A percentile compares a stretch with the other conserved stretches of the same genome.
Conservation (phyloP, 1,140 invertebrate species). For the Camponotus floridanus region DNA sequence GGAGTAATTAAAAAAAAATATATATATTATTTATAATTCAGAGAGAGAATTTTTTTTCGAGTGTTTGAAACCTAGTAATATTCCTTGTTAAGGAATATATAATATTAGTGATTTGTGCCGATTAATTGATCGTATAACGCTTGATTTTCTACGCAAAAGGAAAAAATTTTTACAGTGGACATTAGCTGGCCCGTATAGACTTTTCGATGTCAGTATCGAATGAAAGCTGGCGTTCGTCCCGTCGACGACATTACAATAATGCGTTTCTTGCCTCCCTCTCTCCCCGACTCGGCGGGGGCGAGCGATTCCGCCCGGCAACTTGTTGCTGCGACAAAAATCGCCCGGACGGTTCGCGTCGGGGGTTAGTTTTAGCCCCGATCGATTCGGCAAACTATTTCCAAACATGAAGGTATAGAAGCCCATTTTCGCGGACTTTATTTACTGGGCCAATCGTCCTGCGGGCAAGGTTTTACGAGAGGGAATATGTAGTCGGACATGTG, state of each 20-base stretch:
- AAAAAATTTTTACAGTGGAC: conserved; percentile 34
- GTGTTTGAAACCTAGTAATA: background rate
- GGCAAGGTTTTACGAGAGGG: conserved; percentile 27
- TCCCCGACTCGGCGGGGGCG: conserved; percentile 51
- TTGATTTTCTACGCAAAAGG: background rate
- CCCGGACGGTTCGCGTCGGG: conserved; percentile 67
- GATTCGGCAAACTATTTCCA: conserved; percentile 73
- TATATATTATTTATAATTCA: too few relatives aligned
- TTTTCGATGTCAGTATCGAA: conserved; percentile 43
- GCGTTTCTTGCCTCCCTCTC: conserved; percentile 67
- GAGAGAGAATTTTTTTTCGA: background rate
- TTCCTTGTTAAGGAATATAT: background rate
- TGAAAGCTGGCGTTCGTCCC: conserved; percentile 63
- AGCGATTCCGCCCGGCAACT: conserved; percentile 71
- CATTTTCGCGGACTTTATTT: conserved; percentile 72
- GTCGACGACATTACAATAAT: conserved; percentile 73
- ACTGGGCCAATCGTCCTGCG: conserved; percentile 40
- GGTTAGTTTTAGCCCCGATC: conserved; percentile 72
- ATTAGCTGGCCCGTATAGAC: conserved; percentile 38
- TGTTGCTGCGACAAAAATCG: conserved; percentile 79
- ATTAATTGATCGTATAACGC: background rate
- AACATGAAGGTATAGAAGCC: conserved; percentile 51
- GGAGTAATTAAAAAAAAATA: too few relatives aligned
- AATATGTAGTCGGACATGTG: background rate
- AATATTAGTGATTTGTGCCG: background rate